Conservation (phyloP, 1,140 invertebrate species). For the Drosophila miranda region DNA sequence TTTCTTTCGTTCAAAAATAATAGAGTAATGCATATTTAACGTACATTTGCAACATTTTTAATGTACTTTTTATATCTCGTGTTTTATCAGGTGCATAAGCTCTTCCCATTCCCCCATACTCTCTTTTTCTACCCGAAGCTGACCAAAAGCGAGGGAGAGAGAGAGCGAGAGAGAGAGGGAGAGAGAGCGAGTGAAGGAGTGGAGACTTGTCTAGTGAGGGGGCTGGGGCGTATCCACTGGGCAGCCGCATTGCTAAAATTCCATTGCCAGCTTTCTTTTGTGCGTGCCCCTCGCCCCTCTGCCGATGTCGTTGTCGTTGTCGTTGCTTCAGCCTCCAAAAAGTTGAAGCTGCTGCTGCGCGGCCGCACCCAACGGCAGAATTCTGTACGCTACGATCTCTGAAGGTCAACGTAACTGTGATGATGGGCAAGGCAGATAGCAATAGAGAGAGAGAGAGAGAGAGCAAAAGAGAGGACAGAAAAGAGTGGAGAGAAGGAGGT, state of each 20-base stretch:
- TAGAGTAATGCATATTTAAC: constrained; percentile 45
- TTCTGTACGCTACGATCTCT: constrained; percentile 8
- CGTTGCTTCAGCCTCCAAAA: constrained; percentile 54
- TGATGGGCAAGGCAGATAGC: too few species aligned
- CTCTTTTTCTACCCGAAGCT: constrained; percentile 5
- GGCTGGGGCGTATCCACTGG: constrained; percentile 38
- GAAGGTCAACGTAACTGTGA: constrained; percentile 48
- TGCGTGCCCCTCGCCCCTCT: background rate
- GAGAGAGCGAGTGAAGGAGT: constrained; percentile 1
- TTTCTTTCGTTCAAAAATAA: constrained; percentile 25
- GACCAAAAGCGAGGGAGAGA: constrained; percentile 2
- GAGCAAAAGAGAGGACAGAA: too few species aligned
- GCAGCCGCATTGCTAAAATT: constrained; percentile 74
- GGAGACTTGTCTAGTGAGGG: constrained; percentile 39
- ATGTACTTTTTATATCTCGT: constrained; percentile 31
- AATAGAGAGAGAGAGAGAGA: background rate
- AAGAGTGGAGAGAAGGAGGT: background rate
- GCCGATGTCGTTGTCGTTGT: constrained; percentile 4
- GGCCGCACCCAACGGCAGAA: constrained; percentile 50
- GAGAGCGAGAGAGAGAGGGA: constrained; percentile 9
- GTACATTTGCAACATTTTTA: constrained; percentile 45
- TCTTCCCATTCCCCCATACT: constrained; percentile 8
- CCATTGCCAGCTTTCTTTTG: constrained; percentile 70
- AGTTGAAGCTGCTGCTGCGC: constrained; percentile 47
- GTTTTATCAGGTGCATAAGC: constrained; percentile 48